phyloP scores from a whole-genome alignment of 2,888 invertebrate genomes.

The Ophioninae sp. region DNA sequence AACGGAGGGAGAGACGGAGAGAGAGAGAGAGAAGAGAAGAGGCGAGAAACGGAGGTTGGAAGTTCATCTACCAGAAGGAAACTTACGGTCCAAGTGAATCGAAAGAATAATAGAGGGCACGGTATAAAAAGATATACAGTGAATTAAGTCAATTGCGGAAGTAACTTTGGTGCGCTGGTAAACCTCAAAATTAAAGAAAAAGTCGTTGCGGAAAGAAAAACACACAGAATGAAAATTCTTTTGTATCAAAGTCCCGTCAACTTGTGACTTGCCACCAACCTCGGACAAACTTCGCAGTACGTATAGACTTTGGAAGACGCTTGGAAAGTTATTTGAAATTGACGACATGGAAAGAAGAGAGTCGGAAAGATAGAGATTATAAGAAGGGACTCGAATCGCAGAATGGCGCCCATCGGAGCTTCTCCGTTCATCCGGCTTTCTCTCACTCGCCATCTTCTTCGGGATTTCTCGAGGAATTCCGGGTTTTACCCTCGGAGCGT shows the following conservation, averaged over 20 bases:
- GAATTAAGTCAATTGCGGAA: slow-evolving; percentile 61
- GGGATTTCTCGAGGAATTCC: slow-evolving; percentile 41
- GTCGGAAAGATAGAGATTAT: slow-evolving; percentile 19
- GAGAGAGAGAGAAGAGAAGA: slow-evolving; percentile 25
- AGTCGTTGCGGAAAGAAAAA: slow-evolving; percentile 36
- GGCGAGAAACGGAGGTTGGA: slow-evolving; percentile 49
- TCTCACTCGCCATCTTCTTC: slow-evolving; percentile 6
- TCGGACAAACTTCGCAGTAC: not conserved
- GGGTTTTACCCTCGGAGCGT: slow-evolving; percentile 39
- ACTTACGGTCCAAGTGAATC: slow-evolving; percentile 30
- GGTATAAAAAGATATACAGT: slow-evolving; percentile 46
- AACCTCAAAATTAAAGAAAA: slow-evolving; percentile 33
- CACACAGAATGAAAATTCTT: slow-evolving; percentile 44
- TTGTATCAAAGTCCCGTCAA: slow-evolving; percentile 35
- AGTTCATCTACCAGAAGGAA: slow-evolving; percentile 51
- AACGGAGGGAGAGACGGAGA: slow-evolving; percentile 8
- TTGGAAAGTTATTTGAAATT: slow-evolving; percentile 57
- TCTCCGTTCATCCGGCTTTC: slow-evolving; percentile 22
- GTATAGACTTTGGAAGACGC: slow-evolving; percentile 42
- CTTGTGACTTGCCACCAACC: slow-evolving; percentile 16
- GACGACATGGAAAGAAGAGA: slow-evolving; percentile 23
- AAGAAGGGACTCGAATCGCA: slow-evolving; percentile 34
- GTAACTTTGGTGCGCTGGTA: slow-evolving; percentile 46
- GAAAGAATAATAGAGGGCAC: slow-evolving; percentile 32
- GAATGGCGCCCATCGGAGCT: slow-evolving; percentile 24